These are phyloP conservation scores for Tauraco hartlaubi DNA, from an alignment of 2,797 vertebrate genomes.

Conservation along the genomic window DNA sequence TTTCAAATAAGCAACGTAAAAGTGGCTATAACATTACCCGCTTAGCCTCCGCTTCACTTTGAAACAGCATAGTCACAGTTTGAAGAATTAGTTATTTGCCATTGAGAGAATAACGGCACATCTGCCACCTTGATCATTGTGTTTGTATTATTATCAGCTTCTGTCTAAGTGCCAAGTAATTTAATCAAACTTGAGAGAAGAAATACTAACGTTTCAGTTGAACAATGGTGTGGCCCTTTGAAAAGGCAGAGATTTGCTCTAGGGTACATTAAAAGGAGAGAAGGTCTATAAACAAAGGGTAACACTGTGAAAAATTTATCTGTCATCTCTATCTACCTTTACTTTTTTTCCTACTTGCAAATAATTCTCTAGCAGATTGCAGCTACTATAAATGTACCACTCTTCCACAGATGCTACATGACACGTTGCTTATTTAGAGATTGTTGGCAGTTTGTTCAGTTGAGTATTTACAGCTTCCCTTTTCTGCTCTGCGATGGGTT, in stretches of 20 bases:
- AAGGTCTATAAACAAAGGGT: conserved; percentile 57
- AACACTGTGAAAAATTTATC: conserved; percentile 53
- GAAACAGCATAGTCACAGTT: rapidly evolving
- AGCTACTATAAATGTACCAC: neutral
- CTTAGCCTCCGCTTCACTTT: neutral
- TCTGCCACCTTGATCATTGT: conserved; percentile 62
- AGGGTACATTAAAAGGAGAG: conserved; percentile 49
- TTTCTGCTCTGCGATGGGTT: neutral
- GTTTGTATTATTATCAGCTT: conserved; percentile 48
- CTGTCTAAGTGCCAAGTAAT: conserved; percentile 57
- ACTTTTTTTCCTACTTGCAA: neutral
- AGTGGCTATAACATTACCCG: neutral
- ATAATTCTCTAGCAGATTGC: conserved; percentile 36
- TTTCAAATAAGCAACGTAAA: neutral
- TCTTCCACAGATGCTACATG: neutral
- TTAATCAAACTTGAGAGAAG: conserved; percentile 62
- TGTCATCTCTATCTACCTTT: conserved; percentile 9
- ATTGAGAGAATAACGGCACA: conserved; percentile 47
- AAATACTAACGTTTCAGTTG: conserved; percentile 58
- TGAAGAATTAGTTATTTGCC: conserved; percentile 37
- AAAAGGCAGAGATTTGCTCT: conserved; percentile 63
- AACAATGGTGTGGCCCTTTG: conserved; percentile 58
- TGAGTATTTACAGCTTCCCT: neutral
- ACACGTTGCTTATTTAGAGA: conserved; percentile 12
- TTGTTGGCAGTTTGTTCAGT: neutral